phyloP scores from a whole-genome alignment of 2,888 invertebrate genomes.

The Stenichneumon culpator region DNA sequence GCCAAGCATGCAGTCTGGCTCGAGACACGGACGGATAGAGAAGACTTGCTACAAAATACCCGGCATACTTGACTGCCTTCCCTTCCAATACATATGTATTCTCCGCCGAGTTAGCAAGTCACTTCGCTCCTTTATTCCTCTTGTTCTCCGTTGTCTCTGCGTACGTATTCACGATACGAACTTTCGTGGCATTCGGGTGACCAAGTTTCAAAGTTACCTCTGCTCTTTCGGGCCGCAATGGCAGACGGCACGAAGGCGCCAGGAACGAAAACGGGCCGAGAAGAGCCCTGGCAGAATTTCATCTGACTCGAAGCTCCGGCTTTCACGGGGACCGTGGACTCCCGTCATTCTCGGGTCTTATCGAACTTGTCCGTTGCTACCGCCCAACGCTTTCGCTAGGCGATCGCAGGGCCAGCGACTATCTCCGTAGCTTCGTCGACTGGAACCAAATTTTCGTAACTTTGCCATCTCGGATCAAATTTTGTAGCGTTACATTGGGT shows the following conservation, averaged over 20 bases:
- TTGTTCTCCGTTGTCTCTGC: constrained; percentile 46
- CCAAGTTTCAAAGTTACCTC: constrained; percentile 57
- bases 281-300: constrained; percentile 52
- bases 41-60: background rate
- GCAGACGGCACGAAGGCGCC: background rate
- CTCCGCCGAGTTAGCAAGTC: constrained; percentile 1
- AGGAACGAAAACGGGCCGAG: background rate
- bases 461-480: too few species aligned
- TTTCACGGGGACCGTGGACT: constrained; percentile 18
- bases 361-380: constrained; percentile 18
- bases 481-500: too few species aligned
- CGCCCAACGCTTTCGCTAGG: background rate
- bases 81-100: background rate
- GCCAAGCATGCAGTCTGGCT: background rate
- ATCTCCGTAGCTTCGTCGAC: too few species aligned
- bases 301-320: constrained; percentile 59
- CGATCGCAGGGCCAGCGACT: too few species aligned
- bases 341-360: constrained; percentile 10
- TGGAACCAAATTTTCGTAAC: too few species aligned
- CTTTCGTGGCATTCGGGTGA: constrained; percentile 60
- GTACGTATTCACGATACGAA: constrained; percentile 68
- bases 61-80: background rate
- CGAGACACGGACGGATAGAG: background rate
- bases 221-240: constrained; percentile 12
- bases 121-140: constrained; percentile 7